A percentile compares a stretch with the other conserved stretches of the same genome.
Conservation (phyloP, 2,797 vertebrate species). For the Melanotaenia boesemani region DNA sequence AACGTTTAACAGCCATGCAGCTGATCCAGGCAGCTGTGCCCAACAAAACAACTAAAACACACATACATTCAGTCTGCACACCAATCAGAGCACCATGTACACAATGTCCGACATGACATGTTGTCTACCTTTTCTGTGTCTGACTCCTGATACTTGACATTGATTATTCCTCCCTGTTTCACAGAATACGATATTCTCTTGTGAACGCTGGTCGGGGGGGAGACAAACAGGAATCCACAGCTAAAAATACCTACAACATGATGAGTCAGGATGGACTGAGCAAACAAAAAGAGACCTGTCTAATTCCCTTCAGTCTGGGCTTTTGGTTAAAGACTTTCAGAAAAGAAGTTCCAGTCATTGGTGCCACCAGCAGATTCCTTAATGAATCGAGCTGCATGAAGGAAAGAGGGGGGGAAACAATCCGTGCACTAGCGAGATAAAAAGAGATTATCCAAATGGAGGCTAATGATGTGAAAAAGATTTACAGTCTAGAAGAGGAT, state of each 20-base stretch:
- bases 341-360: constrained; percentile 34
- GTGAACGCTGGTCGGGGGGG: constrained; percentile 35
- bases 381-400: constrained; percentile 37
- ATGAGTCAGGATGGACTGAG: constrained; percentile 77
- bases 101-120: background rate
- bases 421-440: constrained; percentile 34
- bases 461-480: constrained; percentile 55
- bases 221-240: constrained; percentile 71
- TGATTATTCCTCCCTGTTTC: constrained; percentile 60
- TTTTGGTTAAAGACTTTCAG: constrained; percentile 36
- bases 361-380: constrained; percentile 44
- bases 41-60: constrained; percentile 76
- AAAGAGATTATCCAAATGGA: constrained; percentile 58
- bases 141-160: constrained; percentile 60
- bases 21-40: constrained; percentile 79
- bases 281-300: constrained; percentile 65
- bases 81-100: background rate
- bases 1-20: constrained; percentile 80
- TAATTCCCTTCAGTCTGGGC: constrained; percentile 59
- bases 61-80: constrained; percentile 18
- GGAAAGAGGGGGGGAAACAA: constrained; percentile 5
- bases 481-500: constrained; percentile 28
- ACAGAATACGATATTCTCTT: constrained; percentile 61
- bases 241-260: constrained; percentile 78
- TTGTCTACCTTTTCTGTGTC: constrained; percentile 14